A percentile compares a stretch with the other conserved stretches of the same genome.
phyloP scores from a whole-genome alignment of 2,113 vertebrate species.

The Paramormyrops kingsleyae region DNA sequence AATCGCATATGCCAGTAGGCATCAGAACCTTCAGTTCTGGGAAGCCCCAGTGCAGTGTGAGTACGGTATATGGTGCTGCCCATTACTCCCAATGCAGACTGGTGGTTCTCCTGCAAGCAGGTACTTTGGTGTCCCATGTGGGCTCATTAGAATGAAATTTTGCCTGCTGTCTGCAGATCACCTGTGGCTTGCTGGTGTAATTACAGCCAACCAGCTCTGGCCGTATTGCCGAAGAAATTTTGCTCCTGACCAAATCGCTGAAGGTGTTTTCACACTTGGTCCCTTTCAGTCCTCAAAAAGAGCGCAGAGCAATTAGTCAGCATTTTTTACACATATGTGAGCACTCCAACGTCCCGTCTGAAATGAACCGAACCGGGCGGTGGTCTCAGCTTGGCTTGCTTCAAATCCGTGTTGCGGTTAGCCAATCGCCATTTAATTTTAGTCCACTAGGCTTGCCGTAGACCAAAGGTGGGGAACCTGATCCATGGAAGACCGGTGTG shows the following conservation, averaged over 20 bases:
- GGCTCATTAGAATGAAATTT: neutral
- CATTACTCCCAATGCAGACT: neutral
- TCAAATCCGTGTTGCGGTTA: neutral
- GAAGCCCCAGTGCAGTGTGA: neutral
- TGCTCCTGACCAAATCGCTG: neutral
- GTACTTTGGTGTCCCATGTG: neutral
- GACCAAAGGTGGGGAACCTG: neutral
- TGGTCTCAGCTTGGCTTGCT: neutral
- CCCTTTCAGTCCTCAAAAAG: neutral
- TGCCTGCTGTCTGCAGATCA: neutral
- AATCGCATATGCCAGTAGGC: neutral
- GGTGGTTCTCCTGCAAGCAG: neutral
- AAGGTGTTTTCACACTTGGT: neutral
- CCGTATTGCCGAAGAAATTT: neutral
- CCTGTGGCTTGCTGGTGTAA: neutral
- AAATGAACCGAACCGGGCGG: neutral
- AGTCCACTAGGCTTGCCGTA: neutral
- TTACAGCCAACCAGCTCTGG: neutral
- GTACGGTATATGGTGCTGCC: neutral
- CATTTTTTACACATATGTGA: neutral
- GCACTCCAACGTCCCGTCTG: neutral
- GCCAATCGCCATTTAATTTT: neutral
- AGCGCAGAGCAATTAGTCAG: neutral
- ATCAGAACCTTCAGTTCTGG: neutral
- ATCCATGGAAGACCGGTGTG: neutral